These are phyloP conservation scores for Anorthoa munda DNA, from an alignment of 2,888 invertebrate species.

Conservation along the genomic window DNA sequence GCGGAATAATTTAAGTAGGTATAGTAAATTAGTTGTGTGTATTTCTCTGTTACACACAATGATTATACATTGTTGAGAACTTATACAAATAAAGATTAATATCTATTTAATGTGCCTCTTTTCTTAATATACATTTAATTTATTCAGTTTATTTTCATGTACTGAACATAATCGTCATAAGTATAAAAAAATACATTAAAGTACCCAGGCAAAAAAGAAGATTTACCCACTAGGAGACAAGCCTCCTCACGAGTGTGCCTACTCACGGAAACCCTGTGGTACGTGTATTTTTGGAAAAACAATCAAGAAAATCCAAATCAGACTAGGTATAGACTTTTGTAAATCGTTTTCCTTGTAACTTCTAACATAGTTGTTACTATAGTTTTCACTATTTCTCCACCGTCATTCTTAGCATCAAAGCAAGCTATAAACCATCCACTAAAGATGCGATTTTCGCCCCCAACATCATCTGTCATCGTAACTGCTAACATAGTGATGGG, in stretches of 20 bases:
- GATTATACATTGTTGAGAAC: background rate
- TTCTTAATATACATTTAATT: background rate
- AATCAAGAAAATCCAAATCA: background rate
- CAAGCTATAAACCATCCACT: slow-evolving; percentile 5
- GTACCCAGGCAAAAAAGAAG: too few species aligned
- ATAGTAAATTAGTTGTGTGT: background rate
- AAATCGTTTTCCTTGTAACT: background rate
- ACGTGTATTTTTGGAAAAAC: accelerated
- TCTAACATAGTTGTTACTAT: background rate
- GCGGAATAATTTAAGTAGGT: background rate
- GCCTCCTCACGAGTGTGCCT: too few species aligned
- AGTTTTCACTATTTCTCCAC: slow-evolving; percentile 12
- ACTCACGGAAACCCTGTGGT: background rate
- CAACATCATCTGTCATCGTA: slow-evolving; percentile 39
- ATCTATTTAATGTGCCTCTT: too few species aligned
- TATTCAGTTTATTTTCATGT: too few species aligned
- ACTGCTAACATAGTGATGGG: slow-evolving; percentile 27
- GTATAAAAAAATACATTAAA: too few species aligned
- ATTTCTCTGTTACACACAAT: background rate
- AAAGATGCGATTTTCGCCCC: slow-evolving; percentile 22
- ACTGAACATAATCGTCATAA: too few species aligned
- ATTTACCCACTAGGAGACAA: too few species aligned
- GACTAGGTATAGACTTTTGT: too few species aligned
- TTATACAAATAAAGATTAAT: background rate
- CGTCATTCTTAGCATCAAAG: background rate